Percentiles rank a stretch among this genome's conserved stretches.
Evolutionary conservation across 2,888 invertebrate genomes (phyloP).

Genomic region (Dicranocentrus wangi): DNA sequence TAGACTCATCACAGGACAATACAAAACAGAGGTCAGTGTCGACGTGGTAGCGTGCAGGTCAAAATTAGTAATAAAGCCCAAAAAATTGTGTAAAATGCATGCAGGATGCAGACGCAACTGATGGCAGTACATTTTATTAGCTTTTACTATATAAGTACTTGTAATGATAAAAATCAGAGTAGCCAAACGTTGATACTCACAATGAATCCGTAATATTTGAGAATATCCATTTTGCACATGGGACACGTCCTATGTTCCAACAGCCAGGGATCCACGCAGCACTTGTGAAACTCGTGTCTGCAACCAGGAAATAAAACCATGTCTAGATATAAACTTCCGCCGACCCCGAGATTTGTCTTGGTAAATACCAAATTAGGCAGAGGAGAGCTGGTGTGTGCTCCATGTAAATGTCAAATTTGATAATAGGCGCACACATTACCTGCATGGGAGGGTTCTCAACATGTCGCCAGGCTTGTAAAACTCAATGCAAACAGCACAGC

Average conservation of each 20-base stretch:
- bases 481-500: slow-evolving; percentile 96
- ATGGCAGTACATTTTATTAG: too few relatives aligned
- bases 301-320: background rate
- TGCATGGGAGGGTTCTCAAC: slow-evolving; percentile 91
- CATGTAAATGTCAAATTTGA: slow-evolving; percentile 3
- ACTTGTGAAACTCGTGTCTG: slow-evolving; percentile 96
- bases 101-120: too few relatives aligned
- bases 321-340: too few relatives aligned
- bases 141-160: too few relatives aligned
- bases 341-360: too few relatives aligned
- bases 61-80: too few relatives aligned
- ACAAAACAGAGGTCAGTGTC: too few relatives aligned
- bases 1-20: too few relatives aligned
- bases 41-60: too few relatives aligned
- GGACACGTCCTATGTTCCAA: slow-evolving; percentile 95
- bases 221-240: slow-evolving; percentile 97
- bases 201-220: slow-evolving; percentile 91
- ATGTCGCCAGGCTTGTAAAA: slow-evolving; percentile 91
- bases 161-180: too few relatives aligned
- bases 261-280: slow-evolving; percentile 96
- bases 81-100: too few relatives aligned
- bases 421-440: slow-evolving; percentile 82
- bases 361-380: background rate
- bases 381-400: too few relatives aligned
- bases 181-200: slow-evolving; percentile 78